Conservation (phyloP, 2,888 invertebrate genomes). For the Drosophila austrosaltans region DNA sequence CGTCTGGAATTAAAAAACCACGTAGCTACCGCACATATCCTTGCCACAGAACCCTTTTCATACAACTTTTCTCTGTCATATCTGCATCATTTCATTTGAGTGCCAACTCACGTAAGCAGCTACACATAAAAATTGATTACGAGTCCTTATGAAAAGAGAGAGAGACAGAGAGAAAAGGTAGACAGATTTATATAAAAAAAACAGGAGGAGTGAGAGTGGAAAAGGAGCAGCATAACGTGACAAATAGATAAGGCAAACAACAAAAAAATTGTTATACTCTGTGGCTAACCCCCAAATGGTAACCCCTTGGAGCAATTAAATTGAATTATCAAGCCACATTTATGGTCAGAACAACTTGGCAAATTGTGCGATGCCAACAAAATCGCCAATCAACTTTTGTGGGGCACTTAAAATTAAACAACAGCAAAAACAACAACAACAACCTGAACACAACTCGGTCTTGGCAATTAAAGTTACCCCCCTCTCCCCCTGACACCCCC, state of each 20-base stretch:
- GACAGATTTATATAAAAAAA: background rate
- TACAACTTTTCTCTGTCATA: conserved; percentile 37
- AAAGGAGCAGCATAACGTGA: conserved; percentile 28
- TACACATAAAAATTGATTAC: conserved; percentile 80
- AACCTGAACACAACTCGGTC: conserved; percentile 20
- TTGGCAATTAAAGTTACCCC: conserved; percentile 6
- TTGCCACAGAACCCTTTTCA: conserved; percentile 28
- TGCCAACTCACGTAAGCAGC: conserved; percentile 74
- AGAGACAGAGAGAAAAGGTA: background rate
- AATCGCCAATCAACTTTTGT: conserved; percentile 17
- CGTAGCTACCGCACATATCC: conserved; percentile 7
- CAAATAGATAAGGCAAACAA: conserved; percentile 5
- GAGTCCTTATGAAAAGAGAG: conserved; percentile 60
- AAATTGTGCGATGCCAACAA: conserved; percentile 21
- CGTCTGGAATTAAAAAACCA: conserved; percentile 18
- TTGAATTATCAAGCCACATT: conserved; percentile 26
- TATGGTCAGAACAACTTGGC: conserved; percentile 18
- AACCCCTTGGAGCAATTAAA: conserved; percentile 28
- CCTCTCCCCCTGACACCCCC: background rate
- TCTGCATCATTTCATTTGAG: conserved; percentile 54
- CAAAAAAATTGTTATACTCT: background rate
- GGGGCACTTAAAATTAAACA: conserved; percentile 12
- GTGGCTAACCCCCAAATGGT: background rate
- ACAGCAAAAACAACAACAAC: conserved; percentile 19
- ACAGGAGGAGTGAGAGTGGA: background rate